Evolutionary conservation across 2,888 invertebrate genomes (phyloP).

Genomic region (Pseudolycoriella hygida): DNA sequence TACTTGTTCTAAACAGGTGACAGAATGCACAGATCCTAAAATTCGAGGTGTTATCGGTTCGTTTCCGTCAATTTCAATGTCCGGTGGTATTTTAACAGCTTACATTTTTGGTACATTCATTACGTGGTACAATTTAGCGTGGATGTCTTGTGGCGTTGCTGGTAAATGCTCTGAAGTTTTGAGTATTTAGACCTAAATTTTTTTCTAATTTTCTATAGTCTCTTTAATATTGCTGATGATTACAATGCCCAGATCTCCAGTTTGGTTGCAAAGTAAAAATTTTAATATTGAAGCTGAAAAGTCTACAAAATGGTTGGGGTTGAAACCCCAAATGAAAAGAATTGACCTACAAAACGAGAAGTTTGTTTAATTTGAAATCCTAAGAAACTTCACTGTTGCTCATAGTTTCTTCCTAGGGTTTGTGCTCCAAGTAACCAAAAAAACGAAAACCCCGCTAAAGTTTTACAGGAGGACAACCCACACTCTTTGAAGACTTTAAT

Average conservation of each 20-base stretch:
- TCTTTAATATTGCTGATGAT: conserved; percentile 20
- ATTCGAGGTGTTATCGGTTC: conserved; percentile 45
- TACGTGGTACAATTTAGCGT: conserved; percentile 39
- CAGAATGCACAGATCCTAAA: conserved; percentile 44
- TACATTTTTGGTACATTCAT: conserved; percentile 39
- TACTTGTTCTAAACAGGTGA: conserved; percentile 29
- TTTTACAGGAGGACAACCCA: too few species aligned
- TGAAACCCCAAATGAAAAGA: conserved; percentile 16
- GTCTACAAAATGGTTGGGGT: conserved; percentile 35
- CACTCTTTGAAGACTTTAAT: too few species aligned
- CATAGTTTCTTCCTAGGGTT: too few species aligned
- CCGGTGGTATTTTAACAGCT: conserved; percentile 40
- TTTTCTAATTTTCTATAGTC: conserved; percentile 15
- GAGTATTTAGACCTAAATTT: conserved; percentile 3
- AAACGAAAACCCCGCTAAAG: too few species aligned
- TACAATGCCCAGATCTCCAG: conserved; percentile 45
- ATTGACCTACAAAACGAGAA: too few species aligned
- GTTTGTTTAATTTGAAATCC: too few species aligned
- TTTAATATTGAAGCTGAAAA: conserved; percentile 30
- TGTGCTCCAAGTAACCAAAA: too few species aligned
- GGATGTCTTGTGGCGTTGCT: conserved; percentile 32
- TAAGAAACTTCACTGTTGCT: too few species aligned
- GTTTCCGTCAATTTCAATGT: conserved; percentile 44
- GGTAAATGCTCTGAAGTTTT: conserved; percentile 22
- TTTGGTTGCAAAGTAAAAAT: conserved; percentile 33